Percentiles rank a stretch among this genome's conserved stretches.
phyloP scores from a whole-genome alignment of 2,888 invertebrate genomes.

The Amblyjoppa fuscipennis region DNA sequence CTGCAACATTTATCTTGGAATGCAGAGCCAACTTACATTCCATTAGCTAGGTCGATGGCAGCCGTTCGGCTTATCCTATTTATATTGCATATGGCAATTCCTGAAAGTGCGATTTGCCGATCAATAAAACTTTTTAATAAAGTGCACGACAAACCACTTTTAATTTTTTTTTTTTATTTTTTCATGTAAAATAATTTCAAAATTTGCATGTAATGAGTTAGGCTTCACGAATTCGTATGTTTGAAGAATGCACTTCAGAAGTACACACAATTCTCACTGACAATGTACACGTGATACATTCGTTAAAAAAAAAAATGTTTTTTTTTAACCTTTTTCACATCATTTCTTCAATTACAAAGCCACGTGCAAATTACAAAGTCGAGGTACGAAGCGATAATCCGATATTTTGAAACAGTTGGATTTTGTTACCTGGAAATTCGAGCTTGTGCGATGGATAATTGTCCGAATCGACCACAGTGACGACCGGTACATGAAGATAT shows the following conservation, averaged over 20 bases:
- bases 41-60: slow-evolving; percentile 58
- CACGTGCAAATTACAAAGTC: neutral
- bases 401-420: neutral
- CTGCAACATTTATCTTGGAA: slow-evolving; percentile 1
- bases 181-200: too few species aligned
- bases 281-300: neutral
- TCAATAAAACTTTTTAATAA: too few species aligned
- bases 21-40: slow-evolving; percentile 63
- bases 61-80: slow-evolving; percentile 70
- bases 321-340: too few species aligned
- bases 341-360: too few species aligned
- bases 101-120: slow-evolving; percentile 43
- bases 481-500: slow-evolving; percentile 63
- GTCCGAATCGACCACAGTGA: slow-evolving; percentile 67
- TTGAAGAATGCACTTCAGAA: neutral
- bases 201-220: neutral
- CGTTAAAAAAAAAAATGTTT: neutral
- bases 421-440: slow-evolving; percentile 73
- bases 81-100: slow-evolving; percentile 69
- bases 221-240: neutral
- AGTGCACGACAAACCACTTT: too few species aligned
- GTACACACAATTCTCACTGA: neutral
- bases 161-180: too few species aligned
- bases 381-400: neutral
- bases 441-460: slow-evolving; percentile 66